Percentiles rank a stretch among this genome's conserved stretches.
These are phyloP conservation scores for Taphrorychus bicolor DNA, from an alignment of 2,888 invertebrate species.

Conservation along the genomic window DNA sequence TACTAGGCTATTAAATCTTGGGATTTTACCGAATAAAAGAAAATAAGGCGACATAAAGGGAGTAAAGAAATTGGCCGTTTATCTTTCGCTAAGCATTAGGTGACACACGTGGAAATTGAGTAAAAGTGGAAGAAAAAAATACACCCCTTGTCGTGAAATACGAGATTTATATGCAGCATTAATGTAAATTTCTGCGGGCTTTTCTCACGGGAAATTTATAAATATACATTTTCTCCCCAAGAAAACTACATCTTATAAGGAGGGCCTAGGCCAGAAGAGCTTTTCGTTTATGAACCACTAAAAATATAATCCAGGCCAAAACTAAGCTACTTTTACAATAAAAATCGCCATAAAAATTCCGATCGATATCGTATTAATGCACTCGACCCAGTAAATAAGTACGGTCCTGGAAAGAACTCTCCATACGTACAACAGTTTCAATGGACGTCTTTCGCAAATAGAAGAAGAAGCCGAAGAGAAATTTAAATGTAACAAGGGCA, in stretches of 20 bases:
- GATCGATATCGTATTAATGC: background rate
- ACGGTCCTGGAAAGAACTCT: constrained; percentile 12
- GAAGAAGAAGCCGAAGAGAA: constrained; percentile 23
- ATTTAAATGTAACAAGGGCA: constrained; percentile 36
- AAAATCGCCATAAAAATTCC: background rate
- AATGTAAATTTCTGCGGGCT: background rate
- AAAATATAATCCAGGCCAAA: background rate
- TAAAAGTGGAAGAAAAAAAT: background rate
- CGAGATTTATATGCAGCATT: background rate
- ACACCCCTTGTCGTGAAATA: background rate
- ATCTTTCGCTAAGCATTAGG: background rate
- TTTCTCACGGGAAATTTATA: background rate
- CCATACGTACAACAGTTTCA: constrained; percentile 6
- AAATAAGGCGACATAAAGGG: background rate
- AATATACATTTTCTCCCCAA: background rate
- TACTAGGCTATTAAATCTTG: background rate
- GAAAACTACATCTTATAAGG: background rate
- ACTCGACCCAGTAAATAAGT: background rate
- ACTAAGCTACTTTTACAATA: background rate
- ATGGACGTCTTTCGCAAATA: constrained; percentile 30
- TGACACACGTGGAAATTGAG: background rate
- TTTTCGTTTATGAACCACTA: background rate
- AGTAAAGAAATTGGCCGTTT: background rate
- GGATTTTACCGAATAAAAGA: background rate
- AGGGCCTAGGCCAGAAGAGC: too few relatives aligned